Percentiles rank a stretch among this genome's conserved stretches.
Evolutionary conservation across 2,797 vertebrate species (phyloP).

Genomic region (Amblyraja radiata): DNA sequence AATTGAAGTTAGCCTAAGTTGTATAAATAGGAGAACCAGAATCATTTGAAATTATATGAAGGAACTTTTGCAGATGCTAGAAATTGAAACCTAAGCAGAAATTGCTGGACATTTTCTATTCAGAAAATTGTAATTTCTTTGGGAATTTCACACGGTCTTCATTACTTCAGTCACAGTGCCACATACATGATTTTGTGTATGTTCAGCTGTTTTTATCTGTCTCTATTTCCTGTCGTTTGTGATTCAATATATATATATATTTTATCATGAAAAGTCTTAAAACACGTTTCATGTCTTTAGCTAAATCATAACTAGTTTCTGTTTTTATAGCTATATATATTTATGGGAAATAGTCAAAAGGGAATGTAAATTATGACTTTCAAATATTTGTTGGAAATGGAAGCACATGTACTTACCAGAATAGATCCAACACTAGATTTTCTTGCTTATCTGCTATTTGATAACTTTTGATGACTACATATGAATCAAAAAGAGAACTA

Average conservation of each 20-base stretch:
- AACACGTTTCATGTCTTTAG: too few species aligned
- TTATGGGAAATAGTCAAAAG: background rate
- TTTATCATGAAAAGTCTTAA: background rate
- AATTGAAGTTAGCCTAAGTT: too few species aligned
- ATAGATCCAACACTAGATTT: background rate
- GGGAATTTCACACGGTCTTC: background rate
- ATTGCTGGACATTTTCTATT: too few species aligned
- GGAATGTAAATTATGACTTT: background rate
- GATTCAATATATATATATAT: background rate
- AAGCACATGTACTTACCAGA: background rate
- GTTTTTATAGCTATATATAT: background rate
- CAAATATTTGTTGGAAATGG: background rate
- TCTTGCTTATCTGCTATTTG: background rate
- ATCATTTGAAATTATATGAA: too few species aligned
- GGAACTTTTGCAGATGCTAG: too few species aligned
- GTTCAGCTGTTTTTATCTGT: background rate
- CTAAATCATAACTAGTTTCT: background rate
- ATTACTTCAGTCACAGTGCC: background rate
- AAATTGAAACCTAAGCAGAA: too few species aligned
- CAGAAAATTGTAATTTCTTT: background rate
- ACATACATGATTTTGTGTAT: too few species aligned
- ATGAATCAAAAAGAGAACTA: background rate
- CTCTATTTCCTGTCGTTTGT: background rate
- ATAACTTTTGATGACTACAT: background rate
- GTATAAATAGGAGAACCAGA: too few species aligned